Conservation (phyloP, 2,113 vertebrate genomes). For the Hippocampus barbouri region DNA sequence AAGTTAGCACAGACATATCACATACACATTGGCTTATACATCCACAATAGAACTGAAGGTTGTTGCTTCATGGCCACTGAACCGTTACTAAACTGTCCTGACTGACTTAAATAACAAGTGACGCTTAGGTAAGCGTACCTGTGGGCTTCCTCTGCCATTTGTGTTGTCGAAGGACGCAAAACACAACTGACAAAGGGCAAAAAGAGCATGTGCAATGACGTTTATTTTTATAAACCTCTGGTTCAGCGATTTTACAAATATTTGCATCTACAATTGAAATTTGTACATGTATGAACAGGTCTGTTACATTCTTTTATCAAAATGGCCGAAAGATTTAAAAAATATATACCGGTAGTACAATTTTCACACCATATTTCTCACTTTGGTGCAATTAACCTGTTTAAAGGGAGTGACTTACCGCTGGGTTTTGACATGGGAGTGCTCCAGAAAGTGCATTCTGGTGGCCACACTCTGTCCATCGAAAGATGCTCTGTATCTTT, state of each 20-base stretch:
- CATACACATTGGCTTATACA: not conserved
- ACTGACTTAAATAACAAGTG: constrained; percentile 58
- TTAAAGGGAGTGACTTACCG: not conserved
- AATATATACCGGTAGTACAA: no score
- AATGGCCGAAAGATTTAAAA: no score
- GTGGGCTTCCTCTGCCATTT: constrained; percentile 55
- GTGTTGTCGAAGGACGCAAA: constrained; percentile 12
- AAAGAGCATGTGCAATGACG: not conserved
- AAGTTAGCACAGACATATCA: not conserved
- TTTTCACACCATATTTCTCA: no score
- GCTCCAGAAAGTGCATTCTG: no score
- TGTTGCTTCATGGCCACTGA: constrained; percentile 42
- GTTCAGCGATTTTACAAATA: not conserved
- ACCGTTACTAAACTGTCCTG: constrained; percentile 33
- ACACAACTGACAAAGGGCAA: constrained; percentile 22
- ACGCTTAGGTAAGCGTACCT: constrained; percentile 60
- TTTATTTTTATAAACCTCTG: constrained; percentile 1
- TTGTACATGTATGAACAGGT: not conserved
- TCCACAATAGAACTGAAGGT: constrained; percentile 11
- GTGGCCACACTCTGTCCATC: no score
- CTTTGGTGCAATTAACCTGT: no score
- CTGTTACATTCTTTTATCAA: not conserved
- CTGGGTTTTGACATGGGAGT: not conserved
- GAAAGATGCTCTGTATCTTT: no score
- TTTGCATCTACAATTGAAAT: not conserved